Base-by-base conservation (phyloP, 2,797 vertebrate genomes). In the Scolopax bukidnonensis region DNA sequence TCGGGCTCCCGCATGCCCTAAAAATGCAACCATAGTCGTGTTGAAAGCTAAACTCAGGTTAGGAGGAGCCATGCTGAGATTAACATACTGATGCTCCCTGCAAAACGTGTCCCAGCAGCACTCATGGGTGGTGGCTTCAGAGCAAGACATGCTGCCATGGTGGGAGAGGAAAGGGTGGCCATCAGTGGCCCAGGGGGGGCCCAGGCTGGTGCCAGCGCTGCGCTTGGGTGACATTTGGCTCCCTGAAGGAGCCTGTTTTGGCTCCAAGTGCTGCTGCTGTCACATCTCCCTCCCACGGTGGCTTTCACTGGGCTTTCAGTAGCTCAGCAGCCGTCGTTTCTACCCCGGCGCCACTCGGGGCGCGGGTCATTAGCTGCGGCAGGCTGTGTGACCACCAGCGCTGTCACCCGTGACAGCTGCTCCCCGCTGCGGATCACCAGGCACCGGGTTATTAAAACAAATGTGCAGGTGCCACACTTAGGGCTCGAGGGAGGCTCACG, bases 381-480 rank as follows among this genome's bases (percentile, higher is more conserved):
- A 19, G 17, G 38, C 84, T 74, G 76, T 43, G 89, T 85, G 87
- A 95, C 89, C 95, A 71, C 56, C 82, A 20, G 76, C 20, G 45
- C 84, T 23, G 7, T 69, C 84, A 92, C 89, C 92, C 84, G 2
- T 96, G 95, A 90, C 41, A 5, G 79, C 50, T 1, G 89, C 90
- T 90, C 92, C 67, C 71, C 11, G 84, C 74, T 60, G 79, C 3
- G 1, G 76, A 28, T 43, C 50, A 3, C 74, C 84, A 41, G 84
- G 70, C 93, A 87, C 59, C 1, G 1, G 65, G 17, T 89, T 85
- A 79, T 90, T 93, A 90, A 95, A 91, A 94, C 47, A 93, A 94
- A 95, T 20, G 70, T 30, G 61, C 93, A 92, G 85, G 88, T 93
- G 96, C 88, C 94, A 74, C 74, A 6, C 80, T 84, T 51, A 14